Conservation (phyloP, 2,888 invertebrate species). For the Branchellion lobata region DNA sequence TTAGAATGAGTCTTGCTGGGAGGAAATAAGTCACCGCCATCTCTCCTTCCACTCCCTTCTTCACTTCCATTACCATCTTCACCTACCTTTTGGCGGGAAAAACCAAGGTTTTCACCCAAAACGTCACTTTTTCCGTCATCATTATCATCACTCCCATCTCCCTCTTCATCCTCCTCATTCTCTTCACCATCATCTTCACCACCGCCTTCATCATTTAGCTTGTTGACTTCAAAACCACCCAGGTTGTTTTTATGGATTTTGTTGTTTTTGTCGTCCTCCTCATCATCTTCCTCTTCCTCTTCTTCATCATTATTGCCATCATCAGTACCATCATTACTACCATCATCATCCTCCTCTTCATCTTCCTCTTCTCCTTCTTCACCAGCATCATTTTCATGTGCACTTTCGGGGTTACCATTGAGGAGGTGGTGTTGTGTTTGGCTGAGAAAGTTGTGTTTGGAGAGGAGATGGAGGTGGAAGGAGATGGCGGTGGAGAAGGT, state of each 20-base stretch:
- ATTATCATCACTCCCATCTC: background rate
- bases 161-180: background rate
- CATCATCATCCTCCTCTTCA: too few species aligned
- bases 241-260: background rate
- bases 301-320: background rate
- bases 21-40: background rate
- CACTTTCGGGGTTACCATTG: background rate
- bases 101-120: background rate
- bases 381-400: background rate
- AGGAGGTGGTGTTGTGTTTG: background rate
- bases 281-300: background rate
- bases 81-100: background rate
- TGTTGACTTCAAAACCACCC: too few species aligned
- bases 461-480: constrained; percentile 18
- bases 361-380: background rate
- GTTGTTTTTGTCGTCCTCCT: background rate
- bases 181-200: too few species aligned
- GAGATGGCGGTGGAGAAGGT: constrained; percentile 6
- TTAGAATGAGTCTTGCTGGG: background rate
- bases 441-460: constrained; percentile 1
- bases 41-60: background rate
- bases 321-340: background rate
- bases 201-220: too few species aligned
- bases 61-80: background rate
- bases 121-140: background rate